Conservation (phyloP, 2,888 invertebrate species). For the Drosophila infuscata region DNA sequence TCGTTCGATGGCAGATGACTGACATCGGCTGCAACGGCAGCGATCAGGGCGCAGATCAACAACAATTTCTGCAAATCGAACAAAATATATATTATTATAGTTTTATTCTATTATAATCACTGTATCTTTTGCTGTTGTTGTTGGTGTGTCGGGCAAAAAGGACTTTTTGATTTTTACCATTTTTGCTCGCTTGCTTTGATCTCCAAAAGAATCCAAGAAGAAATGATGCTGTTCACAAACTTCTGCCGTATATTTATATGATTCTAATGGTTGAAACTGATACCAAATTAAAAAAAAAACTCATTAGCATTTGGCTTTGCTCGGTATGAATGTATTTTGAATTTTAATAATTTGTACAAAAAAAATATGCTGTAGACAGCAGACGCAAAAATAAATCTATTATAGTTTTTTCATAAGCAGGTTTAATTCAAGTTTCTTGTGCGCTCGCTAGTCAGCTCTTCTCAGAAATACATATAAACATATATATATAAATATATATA, state of each 20-base stretch:
- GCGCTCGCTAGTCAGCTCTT: constrained; percentile 9
- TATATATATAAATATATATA: neutral
- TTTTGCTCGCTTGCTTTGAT: constrained; percentile 65
- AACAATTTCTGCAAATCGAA: constrained; percentile 75
- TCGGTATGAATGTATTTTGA: constrained; percentile 76
- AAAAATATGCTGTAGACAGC: constrained; percentile 45
- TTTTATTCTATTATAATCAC: neutral
- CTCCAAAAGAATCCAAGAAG: constrained; percentile 77
- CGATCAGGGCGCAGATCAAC: constrained; percentile 78
- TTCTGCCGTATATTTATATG: constrained; percentile 77
- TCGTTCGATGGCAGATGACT: constrained; percentile 80
- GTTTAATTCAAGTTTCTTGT: constrained; percentile 66
- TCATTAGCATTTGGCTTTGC: constrained; percentile 70
- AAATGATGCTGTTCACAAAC: constrained; percentile 73
- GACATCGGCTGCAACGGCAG: constrained; percentile 79
- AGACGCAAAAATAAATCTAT: constrained; percentile 67
- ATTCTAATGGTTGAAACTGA: constrained; percentile 65
- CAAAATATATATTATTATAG: neutral
- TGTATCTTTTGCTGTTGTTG: neutral
- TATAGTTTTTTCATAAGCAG: constrained; percentile 76
- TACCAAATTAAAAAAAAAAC: constrained; percentile 50
- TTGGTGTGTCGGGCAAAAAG: constrained; percentile 10
- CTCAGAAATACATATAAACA: constrained; percentile 3
- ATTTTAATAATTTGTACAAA: constrained; percentile 46
- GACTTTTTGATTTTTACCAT: constrained; percentile 66